Percentiles rank a stretch among this genome's conserved stretches.
Conservation (phyloP, 2,797 vertebrate genomes). For the Tenualosa ilisha region DNA sequence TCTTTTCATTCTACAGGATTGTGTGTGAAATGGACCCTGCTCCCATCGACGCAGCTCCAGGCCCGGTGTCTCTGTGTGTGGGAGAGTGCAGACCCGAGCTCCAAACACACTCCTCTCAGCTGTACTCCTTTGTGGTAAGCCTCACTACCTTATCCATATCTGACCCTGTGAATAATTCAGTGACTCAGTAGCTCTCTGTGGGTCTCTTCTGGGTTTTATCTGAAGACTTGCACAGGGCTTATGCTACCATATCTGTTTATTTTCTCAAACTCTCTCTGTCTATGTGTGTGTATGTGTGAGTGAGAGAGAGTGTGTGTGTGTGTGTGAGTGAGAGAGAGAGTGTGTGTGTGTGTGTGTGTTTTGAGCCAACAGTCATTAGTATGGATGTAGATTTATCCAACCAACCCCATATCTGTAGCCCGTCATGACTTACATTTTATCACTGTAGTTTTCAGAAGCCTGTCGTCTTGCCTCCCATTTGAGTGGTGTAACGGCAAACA, state of each 20-base stretch:
- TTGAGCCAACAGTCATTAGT: slow-evolving; percentile 34
- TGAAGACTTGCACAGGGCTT: not conserved
- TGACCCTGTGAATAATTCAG: slow-evolving; percentile 38
- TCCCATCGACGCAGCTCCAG: slow-evolving; percentile 75
- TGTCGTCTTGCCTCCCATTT: not conserved
- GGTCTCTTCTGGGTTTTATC: slow-evolving; percentile 42
- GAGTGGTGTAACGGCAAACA: not conserved
- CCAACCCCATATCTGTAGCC: not conserved
- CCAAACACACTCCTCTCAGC: slow-evolving; percentile 85
- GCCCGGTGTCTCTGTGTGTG: slow-evolving; percentile 90
- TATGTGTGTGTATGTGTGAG: not conserved
- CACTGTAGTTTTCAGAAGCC: not conserved
- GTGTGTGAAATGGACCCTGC: slow-evolving; percentile 94
- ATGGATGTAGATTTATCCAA: not conserved
- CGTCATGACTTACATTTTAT: not conserved
- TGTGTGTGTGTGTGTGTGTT: not conserved
- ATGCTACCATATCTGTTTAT: not conserved
- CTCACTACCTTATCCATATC: not conserved
- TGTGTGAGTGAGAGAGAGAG: too few species aligned
- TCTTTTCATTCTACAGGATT: slow-evolving; percentile 76
- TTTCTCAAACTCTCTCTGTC: not conserved
- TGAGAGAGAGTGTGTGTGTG: not conserved
- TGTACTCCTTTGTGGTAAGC: slow-evolving; percentile 93
- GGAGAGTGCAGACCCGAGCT: slow-evolving; percentile 94
- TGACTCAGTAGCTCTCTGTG: not conserved